Base-by-base conservation (phyloP, 1,140 invertebrate species). In the Trinorchestia longiramus region DNA sequence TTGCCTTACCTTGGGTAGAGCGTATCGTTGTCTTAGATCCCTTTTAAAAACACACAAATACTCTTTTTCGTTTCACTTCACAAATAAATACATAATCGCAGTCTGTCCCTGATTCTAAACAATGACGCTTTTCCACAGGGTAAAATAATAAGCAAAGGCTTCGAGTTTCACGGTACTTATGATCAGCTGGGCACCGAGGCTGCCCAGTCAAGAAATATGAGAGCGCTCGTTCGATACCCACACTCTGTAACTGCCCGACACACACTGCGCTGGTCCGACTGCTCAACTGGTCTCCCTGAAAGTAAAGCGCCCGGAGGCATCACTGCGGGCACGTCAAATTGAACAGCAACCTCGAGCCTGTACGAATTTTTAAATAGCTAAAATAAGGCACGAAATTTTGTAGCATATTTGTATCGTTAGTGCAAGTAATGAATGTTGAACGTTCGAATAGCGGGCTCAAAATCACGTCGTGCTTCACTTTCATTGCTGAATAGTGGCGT, bases 171-270 rank as follows among this genome's bases (percentile, higher is more conserved):
- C 15, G 36, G 62, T 77, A 1, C 62, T 77, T 36, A 28, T 42
- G 41, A 94, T 47, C 92, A 94, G 92, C 92, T 94, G 92, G 41
- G 43, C 88, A 42, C 41, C 88, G 28, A 36, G 28, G 92, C 43
- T 94, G 92, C 92, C 92, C 92, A 94, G 92, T 94, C 92, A 94
- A 28, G 92, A 45, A 40, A 94, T 45, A 8, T 11, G 3, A 11
- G 92, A 42, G 92, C 92, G 92, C 1, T 19, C 8, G 92, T 45
- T 28, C 44, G 19, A 47, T 43, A 94, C 43, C 92, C 92, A 47
- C 92, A 94, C 92, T 94, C 92, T 40, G 92, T 44, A 94, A 94
- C 92, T 94, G 92, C 43, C 92, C 92, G 92, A 44, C 43, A 45
- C 92, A 94, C 92, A 94, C 92, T 94, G 44, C 44, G 92, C 44